Evolutionary conservation across 2,797 vertebrate genomes (phyloP).

Genomic region (Bovichtus diacanthus): DNA sequence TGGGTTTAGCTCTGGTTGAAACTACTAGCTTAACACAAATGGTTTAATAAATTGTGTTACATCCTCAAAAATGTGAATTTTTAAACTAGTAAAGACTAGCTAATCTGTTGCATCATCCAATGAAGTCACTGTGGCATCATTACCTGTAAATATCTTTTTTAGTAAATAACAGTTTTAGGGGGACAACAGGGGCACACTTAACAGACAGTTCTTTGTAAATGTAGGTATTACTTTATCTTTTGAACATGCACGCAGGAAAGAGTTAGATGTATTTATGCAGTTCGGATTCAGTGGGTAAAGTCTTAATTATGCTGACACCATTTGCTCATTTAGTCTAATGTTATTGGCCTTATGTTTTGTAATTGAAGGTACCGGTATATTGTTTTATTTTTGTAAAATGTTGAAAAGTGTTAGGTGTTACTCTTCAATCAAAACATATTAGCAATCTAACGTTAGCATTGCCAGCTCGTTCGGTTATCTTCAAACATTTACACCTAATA

Average conservation of each 20-base stretch:
- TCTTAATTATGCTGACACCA: neutral
- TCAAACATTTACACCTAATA: too few species aligned
- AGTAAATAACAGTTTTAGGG: neutral
- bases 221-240: neutral
- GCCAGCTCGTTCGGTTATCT: neutral
- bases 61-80: neutral
- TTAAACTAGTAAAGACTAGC: neutral
- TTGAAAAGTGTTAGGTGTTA: neutral
- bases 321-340: neutral
- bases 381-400: neutral
- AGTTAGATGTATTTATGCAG: neutral
- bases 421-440: neutral
- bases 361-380: neutral
- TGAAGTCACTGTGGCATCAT: neutral
- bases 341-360: neutral
- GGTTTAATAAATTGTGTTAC: neutral
- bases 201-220: neutral
- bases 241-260: neutral
- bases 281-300: neutral
- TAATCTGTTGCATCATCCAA: neutral
- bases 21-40: neutral
- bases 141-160: neutral
- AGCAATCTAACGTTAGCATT: neutral
- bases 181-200: neutral
- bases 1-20: neutral